Evolutionary conservation across 2,888 invertebrate species (phyloP).

Genomic region (Leptopilina syphax): DNA sequence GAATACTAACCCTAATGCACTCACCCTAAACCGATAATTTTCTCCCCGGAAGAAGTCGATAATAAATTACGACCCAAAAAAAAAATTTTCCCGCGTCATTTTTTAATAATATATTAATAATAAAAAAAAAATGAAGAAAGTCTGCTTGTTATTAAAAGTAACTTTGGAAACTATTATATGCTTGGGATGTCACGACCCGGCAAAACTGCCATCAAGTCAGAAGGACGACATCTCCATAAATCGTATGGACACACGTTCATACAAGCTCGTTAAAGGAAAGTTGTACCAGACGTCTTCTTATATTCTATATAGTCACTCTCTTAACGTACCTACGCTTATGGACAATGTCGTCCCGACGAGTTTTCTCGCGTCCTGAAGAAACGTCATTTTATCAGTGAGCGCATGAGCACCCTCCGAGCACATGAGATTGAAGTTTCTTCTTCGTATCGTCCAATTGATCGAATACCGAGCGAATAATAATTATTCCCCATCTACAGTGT

Average conservation of each 20-base stretch:
- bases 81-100: not conserved
- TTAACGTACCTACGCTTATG: not conserved
- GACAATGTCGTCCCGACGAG: constrained; percentile 32
- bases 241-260: constrained; percentile 1
- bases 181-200: not conserved
- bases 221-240: constrained; percentile 29
- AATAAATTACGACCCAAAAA: not conserved
- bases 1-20: too few species aligned
- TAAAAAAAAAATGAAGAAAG: constrained; percentile 1
- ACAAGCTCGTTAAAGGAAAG: constrained; percentile 27
- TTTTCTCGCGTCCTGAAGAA: constrained; percentile 22
- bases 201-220: not conserved
- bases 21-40: too few species aligned
- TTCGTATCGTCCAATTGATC: constrained; percentile 4
- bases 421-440: constrained; percentile 12
- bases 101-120: too few species aligned
- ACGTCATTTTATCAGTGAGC: constrained; percentile 9
- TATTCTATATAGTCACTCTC: not conserved
- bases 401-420: not conserved
- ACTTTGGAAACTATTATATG: constrained; percentile 6
- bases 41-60: too few species aligned
- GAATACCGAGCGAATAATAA: not conserved
- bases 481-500: not conserved
- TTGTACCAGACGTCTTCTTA: constrained; percentile 22
- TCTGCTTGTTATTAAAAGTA: not conserved